Evolutionary conservation across 2,797 vertebrate genomes (phyloP), one percentile per base, ranked within the genome.

Genomic region (Aeoliscus strigatus): DNA sequence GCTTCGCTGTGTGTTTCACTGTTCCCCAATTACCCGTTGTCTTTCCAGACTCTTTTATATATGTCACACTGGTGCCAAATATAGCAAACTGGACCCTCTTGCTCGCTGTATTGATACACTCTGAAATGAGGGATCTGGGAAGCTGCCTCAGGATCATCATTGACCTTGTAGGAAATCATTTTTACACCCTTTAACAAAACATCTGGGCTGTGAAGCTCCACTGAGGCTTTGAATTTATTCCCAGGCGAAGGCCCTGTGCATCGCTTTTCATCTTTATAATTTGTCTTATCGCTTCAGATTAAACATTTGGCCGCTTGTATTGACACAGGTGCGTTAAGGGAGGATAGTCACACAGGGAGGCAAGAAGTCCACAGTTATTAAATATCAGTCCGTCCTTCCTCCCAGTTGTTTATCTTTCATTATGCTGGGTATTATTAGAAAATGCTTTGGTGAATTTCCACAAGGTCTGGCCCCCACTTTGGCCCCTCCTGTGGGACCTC

Each of bases 401-500:
- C 43, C 59, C 17, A 42, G 55, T 77, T 79, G 74, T 82, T 80
- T 81, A 61, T 81, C 71, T 82, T 80, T 79, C 63, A 75, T 79
- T 73, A 75, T 61, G 52, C 56, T 51, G 50, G 51, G 57, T 73
- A 80, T 81, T 74, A 73, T 77, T 69, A 70, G 73, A 63, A 70
- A 73, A 68, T 70, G 53, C 73, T 66, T 56, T 66, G 73, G 61
- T 68, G 76, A 68, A 74, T 81, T 46, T 76, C 43, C 0, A 14
- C 11, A 14, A 64, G 72, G 43, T 50, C 63, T 68, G 67, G 69
- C 58, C 67, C 57, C n/a, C 60, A 67, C 68, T 64, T 42, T 69
- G 64, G 66, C 62, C 63, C 60, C 63, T 68, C 70, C 60, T 36
- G 38, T 49, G 75, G 72, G 76, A 70, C 31, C 38, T 12, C 3